These are phyloP conservation scores for Julus scandinavius DNA, from an alignment of 2,888 invertebrate genomes.

Conservation along the genomic window DNA sequence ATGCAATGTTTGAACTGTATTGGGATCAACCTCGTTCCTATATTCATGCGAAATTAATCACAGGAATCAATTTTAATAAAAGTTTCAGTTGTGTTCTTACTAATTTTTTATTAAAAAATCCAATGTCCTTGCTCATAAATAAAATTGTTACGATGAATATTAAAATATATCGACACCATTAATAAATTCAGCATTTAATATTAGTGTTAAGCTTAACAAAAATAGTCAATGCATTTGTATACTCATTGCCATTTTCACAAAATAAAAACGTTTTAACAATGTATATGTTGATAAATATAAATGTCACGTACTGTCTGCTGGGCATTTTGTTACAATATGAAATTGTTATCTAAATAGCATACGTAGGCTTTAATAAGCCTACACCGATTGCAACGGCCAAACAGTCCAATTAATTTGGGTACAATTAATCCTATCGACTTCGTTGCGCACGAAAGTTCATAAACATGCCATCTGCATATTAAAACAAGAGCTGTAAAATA, in stretches of 20 bases:
- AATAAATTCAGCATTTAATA: no score
- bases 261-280: neutral
- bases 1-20: no score
- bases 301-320: neutral
- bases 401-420: conserved; percentile 5
- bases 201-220: neutral
- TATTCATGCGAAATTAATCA: no score
- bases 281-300: neutral
- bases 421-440: conserved; percentile 15
- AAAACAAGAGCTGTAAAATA: neutral
- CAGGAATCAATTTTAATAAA: no score
- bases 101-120: no score
- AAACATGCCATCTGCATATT: conserved; percentile 9
- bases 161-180: no score
- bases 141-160: no score
- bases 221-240: neutral
- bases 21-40: no score
- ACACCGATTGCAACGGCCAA: neutral
- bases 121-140: no score
- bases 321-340: neutral
- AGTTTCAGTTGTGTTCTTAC: no score
- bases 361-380: neutral
- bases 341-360: neutral
- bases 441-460: neutral
- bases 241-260: neutral